Evolutionary conservation across 2,888 invertebrate genomes (phyloP), one percentile per base, ranked within the genome.

Genomic region (Malacosoma neustria): DNA sequence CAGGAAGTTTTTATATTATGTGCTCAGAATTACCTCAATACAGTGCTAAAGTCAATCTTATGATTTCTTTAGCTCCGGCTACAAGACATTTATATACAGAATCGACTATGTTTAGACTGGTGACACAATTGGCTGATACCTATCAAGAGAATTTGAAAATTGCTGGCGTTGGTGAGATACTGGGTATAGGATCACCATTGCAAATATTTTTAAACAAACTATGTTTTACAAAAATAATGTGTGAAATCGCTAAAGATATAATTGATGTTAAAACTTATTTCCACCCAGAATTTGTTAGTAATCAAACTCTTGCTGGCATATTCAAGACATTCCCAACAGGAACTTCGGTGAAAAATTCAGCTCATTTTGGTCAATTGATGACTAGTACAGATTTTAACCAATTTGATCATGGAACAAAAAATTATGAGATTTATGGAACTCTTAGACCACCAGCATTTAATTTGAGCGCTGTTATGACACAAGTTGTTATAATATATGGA

Each of bases 11-110:
- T 52, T 90, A 87, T 58, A 87, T 92, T 0, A 89, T 92, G 90
- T 87, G 88, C 35, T 89, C 90, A 0, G 87, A 88, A 48, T 68
- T 71, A 34, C 90, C 92, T 0, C 88, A 87, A 12, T 91, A 91
- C 46, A 90, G 91, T 64, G 62, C 82, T 0, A 92, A 92, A 66
- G 84, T 90, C 1, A 72, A 84, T 3, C 62, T 88, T 0, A 81
- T 89, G 66, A 87, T 90, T 39, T 87, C 87, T 1, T 49, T 93
- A 37, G 92, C 92, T 0, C 93, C 93, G 0, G 89, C 92, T 1
- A 34, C 72, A 0, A 64, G 77, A 4, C 70, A 87, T 68, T 58
- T 77, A 34, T 54, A 87, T 54, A 57, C 89, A 47, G 71, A 72
- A 41, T 65, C 72, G 0, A 11, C 46, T 0, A 13, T 48, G 0